Conservation (phyloP, 2,797 vertebrate genomes). For the Muscicapa striata region DNA sequence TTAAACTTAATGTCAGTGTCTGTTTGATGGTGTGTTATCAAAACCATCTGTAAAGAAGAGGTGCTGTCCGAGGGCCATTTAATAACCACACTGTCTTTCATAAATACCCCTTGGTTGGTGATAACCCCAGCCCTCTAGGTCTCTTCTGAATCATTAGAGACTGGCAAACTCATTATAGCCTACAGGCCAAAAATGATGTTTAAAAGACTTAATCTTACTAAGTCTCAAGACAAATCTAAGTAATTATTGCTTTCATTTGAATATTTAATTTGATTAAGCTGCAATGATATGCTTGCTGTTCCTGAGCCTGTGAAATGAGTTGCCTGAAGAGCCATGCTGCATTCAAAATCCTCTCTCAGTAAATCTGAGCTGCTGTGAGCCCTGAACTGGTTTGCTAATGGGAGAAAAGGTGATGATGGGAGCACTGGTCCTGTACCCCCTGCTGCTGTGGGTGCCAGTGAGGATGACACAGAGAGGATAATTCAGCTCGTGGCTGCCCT, state of each 20-base stretch:
- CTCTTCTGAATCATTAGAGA: conserved; percentile 38
- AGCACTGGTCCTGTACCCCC: background rate
- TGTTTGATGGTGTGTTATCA: background rate
- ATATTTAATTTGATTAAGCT: conserved; percentile 72
- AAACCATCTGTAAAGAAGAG: background rate
- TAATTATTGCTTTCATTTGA: conserved; percentile 72
- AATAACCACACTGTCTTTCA: conserved; percentile 1
- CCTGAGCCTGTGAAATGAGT: background rate
- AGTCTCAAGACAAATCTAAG: conserved; percentile 70
- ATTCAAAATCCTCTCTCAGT: background rate
- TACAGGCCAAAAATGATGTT: conserved; percentile 56
- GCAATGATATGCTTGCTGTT: conserved; percentile 26
- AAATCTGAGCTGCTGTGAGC: background rate
- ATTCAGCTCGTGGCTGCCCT: background rate
- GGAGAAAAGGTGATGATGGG: background rate
- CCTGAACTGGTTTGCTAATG: background rate
- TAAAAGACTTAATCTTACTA: conserved; percentile 66
- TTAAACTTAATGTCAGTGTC: background rate
- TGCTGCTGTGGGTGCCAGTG: background rate
- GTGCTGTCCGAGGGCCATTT: background rate
- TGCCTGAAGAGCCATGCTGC: background rate
- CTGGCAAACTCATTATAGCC: conserved; percentile 51
- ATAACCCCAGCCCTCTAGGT: background rate
- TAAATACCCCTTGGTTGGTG: conserved; percentile 27
- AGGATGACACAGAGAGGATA: background rate